These are phyloP conservation scores for Orycteropus afer DNA, from an alignment of 2,113 vertebrate species.

Conservation along the genomic window DNA sequence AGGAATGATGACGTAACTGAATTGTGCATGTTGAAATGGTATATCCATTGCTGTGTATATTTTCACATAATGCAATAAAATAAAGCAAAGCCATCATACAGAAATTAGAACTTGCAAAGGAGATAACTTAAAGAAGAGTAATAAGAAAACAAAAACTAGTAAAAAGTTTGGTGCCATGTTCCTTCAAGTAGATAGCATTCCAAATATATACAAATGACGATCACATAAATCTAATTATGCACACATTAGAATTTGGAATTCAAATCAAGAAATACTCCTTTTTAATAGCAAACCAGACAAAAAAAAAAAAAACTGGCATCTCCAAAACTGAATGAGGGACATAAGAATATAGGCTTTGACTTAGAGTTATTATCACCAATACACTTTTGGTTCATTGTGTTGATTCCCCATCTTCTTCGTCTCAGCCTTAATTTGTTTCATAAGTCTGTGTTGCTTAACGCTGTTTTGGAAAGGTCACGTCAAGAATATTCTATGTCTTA, in stretches of 20 bases:
- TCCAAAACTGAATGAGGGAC: background rate
- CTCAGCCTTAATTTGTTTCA: background rate
- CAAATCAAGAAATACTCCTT: background rate
- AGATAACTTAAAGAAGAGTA: background rate
- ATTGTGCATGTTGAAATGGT: background rate
- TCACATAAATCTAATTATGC: background rate
- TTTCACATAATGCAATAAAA: background rate
- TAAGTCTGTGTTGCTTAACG: background rate
- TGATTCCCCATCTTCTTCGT: background rate
- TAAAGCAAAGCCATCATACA: background rate
- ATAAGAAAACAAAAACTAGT: background rate
- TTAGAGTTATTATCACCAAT: background rate
- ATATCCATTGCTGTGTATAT: background rate
- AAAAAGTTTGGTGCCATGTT: background rate
- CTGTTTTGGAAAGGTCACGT: slow-evolving; percentile 18
- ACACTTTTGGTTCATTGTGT: background rate
- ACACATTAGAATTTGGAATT: background rate
- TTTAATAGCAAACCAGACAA: background rate
- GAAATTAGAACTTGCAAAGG: background rate
- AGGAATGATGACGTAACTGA: background rate
- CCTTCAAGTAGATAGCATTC: background rate
- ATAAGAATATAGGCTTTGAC: background rate
- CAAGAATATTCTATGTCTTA: background rate
- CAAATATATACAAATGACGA: background rate
- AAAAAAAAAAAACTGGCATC: background rate